Conservation (phyloP, 2,113 vertebrate species). For the Salminus brasiliensis region DNA sequence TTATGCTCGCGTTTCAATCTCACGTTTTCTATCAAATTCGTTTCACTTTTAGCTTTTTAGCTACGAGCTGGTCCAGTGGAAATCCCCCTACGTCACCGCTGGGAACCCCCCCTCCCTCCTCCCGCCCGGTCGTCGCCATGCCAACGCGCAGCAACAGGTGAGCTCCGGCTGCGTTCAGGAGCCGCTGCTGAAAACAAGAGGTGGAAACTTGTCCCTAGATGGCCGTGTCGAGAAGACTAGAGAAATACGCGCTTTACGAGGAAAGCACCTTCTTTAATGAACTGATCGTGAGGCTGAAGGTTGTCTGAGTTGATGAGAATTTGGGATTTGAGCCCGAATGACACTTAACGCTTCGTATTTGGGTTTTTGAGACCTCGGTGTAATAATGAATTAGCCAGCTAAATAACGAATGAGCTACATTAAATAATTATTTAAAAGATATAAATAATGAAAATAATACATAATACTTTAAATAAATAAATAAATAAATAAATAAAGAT, state of each 20-base stretch:
- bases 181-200: not conserved
- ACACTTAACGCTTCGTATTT: too few relatives aligned
- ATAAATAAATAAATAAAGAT: too few relatives aligned
- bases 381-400: too few relatives aligned
- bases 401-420: too few relatives aligned
- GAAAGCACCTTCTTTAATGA: not conserved
- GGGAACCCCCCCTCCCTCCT: constrained; percentile 64
- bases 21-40: not conserved
- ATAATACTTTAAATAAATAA: too few relatives aligned
- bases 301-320: too few relatives aligned
- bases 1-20: not conserved
- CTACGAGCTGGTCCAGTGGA: constrained; percentile 52
- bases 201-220: not conserved
- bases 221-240: not conserved
- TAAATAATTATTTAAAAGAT: too few relatives aligned
- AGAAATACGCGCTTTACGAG: not conserved
- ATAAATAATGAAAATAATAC: too few relatives aligned
- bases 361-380: too few relatives aligned
- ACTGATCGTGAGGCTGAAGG: too few relatives aligned
- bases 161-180: not conserved
- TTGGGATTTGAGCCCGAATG: too few relatives aligned
- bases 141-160: constrained; percentile 38
- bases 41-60: constrained; percentile 26
- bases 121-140: constrained; percentile 32
- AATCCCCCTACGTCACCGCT: constrained; percentile 68